A percentile compares a stretch with the other conserved stretches of the same genome.
These are phyloP conservation scores for Tinamus major DNA, from an alignment of 2,797 vertebrate genomes.

Conservation along the genomic window DNA sequence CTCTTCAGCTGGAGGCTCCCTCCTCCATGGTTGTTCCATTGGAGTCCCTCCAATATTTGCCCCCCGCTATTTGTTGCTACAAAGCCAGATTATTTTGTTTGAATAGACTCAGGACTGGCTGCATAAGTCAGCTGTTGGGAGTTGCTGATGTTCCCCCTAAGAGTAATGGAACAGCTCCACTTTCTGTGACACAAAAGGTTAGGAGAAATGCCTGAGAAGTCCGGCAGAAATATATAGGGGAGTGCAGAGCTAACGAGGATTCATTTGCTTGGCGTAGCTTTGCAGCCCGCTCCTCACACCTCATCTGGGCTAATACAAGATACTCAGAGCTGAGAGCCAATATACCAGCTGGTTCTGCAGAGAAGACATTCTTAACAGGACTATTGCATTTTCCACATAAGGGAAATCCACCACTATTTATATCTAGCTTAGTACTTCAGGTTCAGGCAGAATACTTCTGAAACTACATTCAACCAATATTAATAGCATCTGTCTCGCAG, in stretches of 20 bases:
- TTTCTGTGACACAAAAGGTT: neutral
- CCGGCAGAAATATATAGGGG: neutral
- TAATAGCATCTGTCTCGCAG: slow-evolving; percentile 70
- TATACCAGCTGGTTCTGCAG: neutral
- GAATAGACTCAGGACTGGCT: rapidly evolving
- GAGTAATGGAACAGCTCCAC: neutral
- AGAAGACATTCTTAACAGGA: slow-evolving; percentile 41
- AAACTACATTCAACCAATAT: slow-evolving; percentile 66
- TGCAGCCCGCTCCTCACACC: slow-evolving; percentile 8
- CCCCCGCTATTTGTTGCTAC: neutral
- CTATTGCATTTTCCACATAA: slow-evolving; percentile 61
- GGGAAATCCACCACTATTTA: slow-evolving; percentile 67
- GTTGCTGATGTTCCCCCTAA: neutral
- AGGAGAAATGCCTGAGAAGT: neutral
- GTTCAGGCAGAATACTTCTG: slow-evolving; percentile 61
- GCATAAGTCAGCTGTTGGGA: neutral
- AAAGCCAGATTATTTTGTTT: neutral
- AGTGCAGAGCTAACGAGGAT: neutral
- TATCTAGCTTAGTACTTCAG: slow-evolving; percentile 53
- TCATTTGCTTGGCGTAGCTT: neutral
- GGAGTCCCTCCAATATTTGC: neutral
- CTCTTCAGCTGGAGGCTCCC: neutral
- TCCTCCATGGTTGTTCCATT: neutral
- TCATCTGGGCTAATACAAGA: neutral
- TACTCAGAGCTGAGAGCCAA: neutral